Conservation (phyloP, 2,797 vertebrate genomes). For the Sebastes baramenuke region DNA sequence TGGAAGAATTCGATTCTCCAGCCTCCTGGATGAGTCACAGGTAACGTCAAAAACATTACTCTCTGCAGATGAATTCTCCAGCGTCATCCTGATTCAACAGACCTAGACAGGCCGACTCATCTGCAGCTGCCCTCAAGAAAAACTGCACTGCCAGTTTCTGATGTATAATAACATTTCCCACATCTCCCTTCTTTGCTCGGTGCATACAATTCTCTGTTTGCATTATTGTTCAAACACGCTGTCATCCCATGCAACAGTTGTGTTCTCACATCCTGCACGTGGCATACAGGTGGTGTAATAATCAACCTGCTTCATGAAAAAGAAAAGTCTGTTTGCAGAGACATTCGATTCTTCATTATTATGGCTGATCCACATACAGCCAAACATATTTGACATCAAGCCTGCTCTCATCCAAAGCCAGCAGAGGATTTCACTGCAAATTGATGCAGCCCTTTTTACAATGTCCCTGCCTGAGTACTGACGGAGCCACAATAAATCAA, state of each 20-base stretch:
- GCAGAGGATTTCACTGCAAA: conserved; percentile 74
- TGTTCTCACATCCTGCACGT: neutral
- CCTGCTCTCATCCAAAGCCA: conserved; percentile 58
- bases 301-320: conserved; percentile 37
- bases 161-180: neutral
- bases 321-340: conserved; percentile 36
- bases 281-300: conserved; percentile 4
- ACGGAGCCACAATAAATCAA: conserved; percentile 76
- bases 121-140: neutral
- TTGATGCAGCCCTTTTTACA: conserved; percentile 73
- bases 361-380: conserved; percentile 55
- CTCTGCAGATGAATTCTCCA: conserved; percentile 3
- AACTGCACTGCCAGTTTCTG: neutral
- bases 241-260: conserved; percentile 5
- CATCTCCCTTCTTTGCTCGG: neutral
- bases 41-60: conserved; percentile 22
- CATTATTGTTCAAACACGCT: neutral
- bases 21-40: neutral
- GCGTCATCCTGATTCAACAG: neutral
- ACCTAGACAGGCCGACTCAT: neutral
- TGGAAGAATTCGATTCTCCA: neutral
- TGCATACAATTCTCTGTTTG: neutral
- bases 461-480: conserved; percentile 64
- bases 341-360: conserved; percentile 44
- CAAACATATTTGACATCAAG: conserved; percentile 52